phyloP scores from a whole-genome alignment of 2,113 vertebrate species.

The Antechinus stuartii region DNA sequence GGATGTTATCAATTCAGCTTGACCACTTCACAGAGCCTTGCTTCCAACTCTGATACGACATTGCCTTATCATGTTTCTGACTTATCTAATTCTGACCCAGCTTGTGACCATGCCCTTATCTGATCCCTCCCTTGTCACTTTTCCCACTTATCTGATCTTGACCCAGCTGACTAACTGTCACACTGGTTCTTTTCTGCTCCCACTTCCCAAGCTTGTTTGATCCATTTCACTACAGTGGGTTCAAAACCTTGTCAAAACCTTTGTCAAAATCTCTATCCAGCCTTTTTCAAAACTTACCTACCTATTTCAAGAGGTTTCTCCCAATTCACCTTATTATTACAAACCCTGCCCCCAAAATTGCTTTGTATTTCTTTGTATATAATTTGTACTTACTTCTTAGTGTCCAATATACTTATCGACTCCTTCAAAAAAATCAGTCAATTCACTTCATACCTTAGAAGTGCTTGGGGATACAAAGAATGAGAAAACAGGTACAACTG shows the following conservation, averaged over 20 bases:
- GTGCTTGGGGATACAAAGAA: background rate
- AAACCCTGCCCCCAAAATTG: background rate
- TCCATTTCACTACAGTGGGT: background rate
- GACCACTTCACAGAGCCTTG: background rate
- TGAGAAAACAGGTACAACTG: background rate
- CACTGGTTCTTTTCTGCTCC: background rate
- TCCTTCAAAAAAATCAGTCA: background rate
- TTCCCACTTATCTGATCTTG: background rate
- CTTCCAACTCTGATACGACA: background rate
- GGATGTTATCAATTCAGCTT: background rate
- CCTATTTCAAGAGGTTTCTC: background rate
- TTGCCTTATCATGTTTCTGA: background rate
- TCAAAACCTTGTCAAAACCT: background rate
- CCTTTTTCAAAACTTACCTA: background rate
- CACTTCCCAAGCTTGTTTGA: background rate
- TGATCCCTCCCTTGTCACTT: background rate
- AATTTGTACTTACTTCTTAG: background rate
- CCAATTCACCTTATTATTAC: background rate
- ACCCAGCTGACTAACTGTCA: background rate
- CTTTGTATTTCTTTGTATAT: background rate
- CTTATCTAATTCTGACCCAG: conserved; percentile 4
- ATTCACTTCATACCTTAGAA: background rate
- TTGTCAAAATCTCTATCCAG: background rate
- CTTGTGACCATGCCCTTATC: background rate
- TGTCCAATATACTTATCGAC: background rate